Percentiles rank a stretch among this genome's conserved stretches.
These are phyloP conservation scores for Chanos chanos DNA, from an alignment of 2,797 vertebrate species.

Conservation along the genomic window DNA sequence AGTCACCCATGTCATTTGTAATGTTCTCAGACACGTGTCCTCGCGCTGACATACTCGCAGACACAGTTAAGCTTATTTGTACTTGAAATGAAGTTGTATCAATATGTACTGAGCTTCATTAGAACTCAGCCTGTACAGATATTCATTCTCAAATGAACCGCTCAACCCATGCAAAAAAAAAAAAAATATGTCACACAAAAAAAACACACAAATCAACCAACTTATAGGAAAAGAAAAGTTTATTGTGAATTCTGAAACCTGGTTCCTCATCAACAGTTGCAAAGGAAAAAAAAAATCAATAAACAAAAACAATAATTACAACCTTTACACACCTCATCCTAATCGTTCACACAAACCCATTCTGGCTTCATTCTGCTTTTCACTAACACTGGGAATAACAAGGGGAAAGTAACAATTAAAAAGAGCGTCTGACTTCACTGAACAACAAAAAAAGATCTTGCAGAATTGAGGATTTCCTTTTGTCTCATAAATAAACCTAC, in stretches of 20 bases:
- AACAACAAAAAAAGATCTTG: slow-evolving; percentile 30
- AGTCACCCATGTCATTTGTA: no score
- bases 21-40: no score
- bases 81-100: no score
- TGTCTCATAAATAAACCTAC: slow-evolving; percentile 55
- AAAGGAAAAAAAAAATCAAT: slow-evolving; percentile 51
- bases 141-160: no score
- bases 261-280: slow-evolving; percentile 61
- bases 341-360: slow-evolving; percentile 42
- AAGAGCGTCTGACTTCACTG: slow-evolving; percentile 9
- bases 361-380: slow-evolving; percentile 43
- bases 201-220: slow-evolving; percentile 28
- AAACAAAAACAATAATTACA: slow-evolving; percentile 54
- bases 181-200: neutral
- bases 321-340: slow-evolving; percentile 59
- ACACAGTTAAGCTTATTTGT: no score
- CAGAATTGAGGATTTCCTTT: slow-evolving; percentile 44
- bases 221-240: slow-evolving; percentile 75
- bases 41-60: no score
- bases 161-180: no score
- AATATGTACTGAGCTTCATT: no score
- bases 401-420: slow-evolving; percentile 6
- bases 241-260: slow-evolving; percentile 76
- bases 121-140: no score
- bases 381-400: slow-evolving; percentile 17